These are phyloP conservation scores for Leuctra nigra DNA, from an alignment of 2,888 invertebrate genomes.

Conservation along the genomic window DNA sequence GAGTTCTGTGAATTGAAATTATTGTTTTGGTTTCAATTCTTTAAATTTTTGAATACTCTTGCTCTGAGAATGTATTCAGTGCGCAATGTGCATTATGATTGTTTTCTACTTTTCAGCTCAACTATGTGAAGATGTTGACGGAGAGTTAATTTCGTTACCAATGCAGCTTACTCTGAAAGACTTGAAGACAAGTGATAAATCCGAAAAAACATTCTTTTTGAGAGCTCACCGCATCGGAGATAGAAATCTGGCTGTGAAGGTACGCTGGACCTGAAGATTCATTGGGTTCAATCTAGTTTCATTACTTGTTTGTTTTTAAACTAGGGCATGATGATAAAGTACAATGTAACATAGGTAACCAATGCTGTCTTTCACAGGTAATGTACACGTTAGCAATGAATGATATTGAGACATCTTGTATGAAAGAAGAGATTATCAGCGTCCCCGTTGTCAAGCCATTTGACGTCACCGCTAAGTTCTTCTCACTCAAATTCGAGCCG, in stretches of 20 bases:
- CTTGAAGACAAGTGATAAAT: conserved; percentile 33
- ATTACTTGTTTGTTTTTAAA: too few species aligned
- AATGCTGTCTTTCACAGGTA: conserved; percentile 33
- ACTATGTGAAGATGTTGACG: conserved; percentile 44
- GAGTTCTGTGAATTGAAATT: too few species aligned
- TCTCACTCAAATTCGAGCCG: conserved; percentile 57
- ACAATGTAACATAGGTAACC: too few species aligned
- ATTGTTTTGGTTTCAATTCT: too few species aligned
- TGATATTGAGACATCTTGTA: conserved; percentile 44
- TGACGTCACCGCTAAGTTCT: conserved; percentile 58
- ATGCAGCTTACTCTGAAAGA: conserved; percentile 39
- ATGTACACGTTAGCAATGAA: conserved; percentile 36
- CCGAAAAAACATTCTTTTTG: conserved; percentile 46
- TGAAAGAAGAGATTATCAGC: conserved; percentile 53
- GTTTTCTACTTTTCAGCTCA: conserved; percentile 43
- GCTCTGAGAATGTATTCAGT: too few species aligned
- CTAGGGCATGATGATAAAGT: too few species aligned
- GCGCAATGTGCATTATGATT: too few species aligned
- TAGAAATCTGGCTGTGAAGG: conserved; percentile 52
- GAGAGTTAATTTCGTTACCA: conserved; percentile 46
- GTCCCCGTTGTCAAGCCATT: conserved; percentile 63
- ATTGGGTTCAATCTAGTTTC: too few species aligned
- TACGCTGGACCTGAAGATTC: too few species aligned
- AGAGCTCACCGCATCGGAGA: conserved; percentile 57
- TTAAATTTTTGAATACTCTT: too few species aligned